Percentiles rank a stretch among this genome's conserved stretches.
These are phyloP conservation scores for Urosaurus nigricauda DNA, from an alignment of 2,797 vertebrate species.

Conservation along the genomic window DNA sequence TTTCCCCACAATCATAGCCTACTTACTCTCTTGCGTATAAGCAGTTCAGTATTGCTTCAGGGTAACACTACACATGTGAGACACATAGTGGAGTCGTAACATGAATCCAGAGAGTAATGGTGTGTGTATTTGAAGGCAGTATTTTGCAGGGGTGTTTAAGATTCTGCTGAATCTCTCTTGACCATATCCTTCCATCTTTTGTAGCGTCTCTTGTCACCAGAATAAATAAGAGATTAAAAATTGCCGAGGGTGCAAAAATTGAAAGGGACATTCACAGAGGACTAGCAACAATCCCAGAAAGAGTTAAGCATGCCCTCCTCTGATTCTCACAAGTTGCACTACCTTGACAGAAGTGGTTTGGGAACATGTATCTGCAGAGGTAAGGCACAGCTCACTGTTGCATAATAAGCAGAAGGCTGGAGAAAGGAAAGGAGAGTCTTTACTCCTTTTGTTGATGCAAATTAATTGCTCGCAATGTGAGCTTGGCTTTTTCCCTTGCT, in stretches of 20 bases:
- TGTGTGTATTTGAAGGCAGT: not conserved
- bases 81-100: not conserved
- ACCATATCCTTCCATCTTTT: not conserved
- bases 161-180: not conserved
- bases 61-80: not conserved
- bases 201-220: not conserved
- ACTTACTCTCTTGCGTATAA: not conserved
- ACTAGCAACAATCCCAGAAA: not conserved
- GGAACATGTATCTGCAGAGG: not conserved
- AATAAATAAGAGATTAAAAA: not conserved
- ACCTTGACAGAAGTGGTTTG: too few relatives aligned
- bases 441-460: constrained; percentile 21
- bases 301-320: not conserved
- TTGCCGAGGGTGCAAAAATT: not conserved
- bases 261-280: not conserved
- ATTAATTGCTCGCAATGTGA: constrained; percentile 31
- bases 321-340: too few relatives aligned
- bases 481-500: constrained; percentile 16
- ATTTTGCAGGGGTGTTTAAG: not conserved
- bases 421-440: not conserved
- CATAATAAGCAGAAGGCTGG: not conserved
- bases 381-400: not conserved
- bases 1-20: not conserved
- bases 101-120: not conserved
- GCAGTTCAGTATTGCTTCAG: not conserved